phyloP scores from a whole-genome alignment of 2,888 invertebrate species.

The Ennomos quercinarius region DNA sequence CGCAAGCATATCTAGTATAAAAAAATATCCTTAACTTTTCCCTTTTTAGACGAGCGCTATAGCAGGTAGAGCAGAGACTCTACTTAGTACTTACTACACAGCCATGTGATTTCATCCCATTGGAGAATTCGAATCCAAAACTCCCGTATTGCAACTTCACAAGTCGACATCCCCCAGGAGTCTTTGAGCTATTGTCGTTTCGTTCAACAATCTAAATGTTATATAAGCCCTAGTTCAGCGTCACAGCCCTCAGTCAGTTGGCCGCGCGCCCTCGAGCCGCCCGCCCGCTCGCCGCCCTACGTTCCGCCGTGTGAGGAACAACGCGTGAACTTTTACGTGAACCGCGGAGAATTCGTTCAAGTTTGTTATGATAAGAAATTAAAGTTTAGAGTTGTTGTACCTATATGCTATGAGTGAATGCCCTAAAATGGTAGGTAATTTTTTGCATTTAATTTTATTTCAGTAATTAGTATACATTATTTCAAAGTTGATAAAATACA shows the following conservation, averaged over 20 bases:
- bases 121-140: too few relatives aligned
- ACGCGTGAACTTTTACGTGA: slow-evolving; percentile 37
- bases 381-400: slow-evolving; percentile 1
- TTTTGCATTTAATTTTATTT: background rate
- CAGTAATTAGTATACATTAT: too few relatives aligned
- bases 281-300: slow-evolving; percentile 38
- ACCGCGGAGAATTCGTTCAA: slow-evolving; percentile 7
- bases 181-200: too few relatives aligned
- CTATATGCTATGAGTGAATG: slow-evolving; percentile 24
- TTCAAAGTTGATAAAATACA: too few relatives aligned
- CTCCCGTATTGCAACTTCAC: too few relatives aligned
- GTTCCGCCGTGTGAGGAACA: slow-evolving; percentile 1
- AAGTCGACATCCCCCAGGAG: too few relatives aligned
- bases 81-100: too few relatives aligned
- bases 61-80: too few relatives aligned
- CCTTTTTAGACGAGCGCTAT: too few relatives aligned
- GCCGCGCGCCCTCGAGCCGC: slow-evolving; percentile 60
- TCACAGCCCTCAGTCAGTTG: slow-evolving; percentile 69
- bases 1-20: too few relatives aligned
- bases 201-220: slow-evolving; percentile 17
- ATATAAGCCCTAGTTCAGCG: slow-evolving; percentile 59
- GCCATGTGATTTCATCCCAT: background rate
- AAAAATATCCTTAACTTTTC: too few relatives aligned
- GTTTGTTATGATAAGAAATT: slow-evolving; percentile 15
- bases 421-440: slow-evolving; percentile 36